Evolutionary conservation across 53 echinoderm and acorn worm genomes (phyloP).

Genomic region (Henricia sp.): DNA sequence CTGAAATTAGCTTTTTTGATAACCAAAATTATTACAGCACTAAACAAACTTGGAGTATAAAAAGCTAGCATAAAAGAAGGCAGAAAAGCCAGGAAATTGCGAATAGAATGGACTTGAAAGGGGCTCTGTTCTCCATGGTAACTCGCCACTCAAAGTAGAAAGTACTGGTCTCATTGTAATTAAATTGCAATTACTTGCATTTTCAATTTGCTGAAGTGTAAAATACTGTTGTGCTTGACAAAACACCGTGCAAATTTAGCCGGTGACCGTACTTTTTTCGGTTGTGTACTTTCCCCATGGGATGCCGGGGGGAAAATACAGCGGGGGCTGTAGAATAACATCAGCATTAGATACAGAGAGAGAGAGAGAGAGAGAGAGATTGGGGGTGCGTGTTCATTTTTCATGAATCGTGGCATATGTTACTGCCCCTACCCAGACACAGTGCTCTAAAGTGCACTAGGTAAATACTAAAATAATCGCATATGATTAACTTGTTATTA

Average conservation of each 20-base stretch:
- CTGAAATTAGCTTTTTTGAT: no score
- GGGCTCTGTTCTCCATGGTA: no score
- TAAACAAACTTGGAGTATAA: no score
- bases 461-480: constrained; percentile 27
- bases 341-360: neutral
- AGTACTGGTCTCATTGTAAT: constrained; percentile 21
- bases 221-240: constrained; percentile 43
- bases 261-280: constrained; percentile 49
- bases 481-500: constrained; percentile 62
- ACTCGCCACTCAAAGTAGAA: no score
- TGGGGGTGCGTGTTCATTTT: neutral
- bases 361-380: neutral
- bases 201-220: constrained; percentile 53
- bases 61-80: no score
- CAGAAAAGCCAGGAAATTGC: no score
- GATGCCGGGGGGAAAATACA: constrained; percentile 22
- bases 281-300: constrained; percentile 19
- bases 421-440: neutral
- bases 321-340: neutral
- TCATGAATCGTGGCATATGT: constrained; percentile 5
- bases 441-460: constrained; percentile 47
- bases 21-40: no score
- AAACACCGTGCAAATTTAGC: constrained; percentile 34
- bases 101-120: no score
- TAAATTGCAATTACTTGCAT: constrained; percentile 37